A percentile compares a stretch with the other conserved stretches of the same genome.
These are phyloP conservation scores for Morone chrysops DNA, from an alignment of 2,113 vertebrate genomes.

Conservation along the genomic window DNA sequence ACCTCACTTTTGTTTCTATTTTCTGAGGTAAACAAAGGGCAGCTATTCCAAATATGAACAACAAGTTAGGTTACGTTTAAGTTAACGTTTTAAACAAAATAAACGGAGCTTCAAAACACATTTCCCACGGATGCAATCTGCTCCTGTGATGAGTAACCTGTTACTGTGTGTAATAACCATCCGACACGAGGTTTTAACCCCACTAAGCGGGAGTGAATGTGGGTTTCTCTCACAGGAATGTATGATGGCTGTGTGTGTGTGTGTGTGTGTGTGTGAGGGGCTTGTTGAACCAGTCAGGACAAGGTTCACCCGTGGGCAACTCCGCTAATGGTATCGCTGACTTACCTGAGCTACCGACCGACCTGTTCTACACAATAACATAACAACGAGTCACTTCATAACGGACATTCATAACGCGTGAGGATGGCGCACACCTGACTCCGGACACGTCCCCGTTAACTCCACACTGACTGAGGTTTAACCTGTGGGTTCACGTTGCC, in stretches of 20 bases:
- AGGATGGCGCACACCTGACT: neutral
- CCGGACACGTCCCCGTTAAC: neutral
- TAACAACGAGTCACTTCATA: too few species aligned
- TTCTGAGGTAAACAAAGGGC: neutral
- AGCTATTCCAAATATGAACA: neutral
- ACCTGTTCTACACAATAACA: neutral
- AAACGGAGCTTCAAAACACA: neutral
- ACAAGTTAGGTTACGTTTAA: neutral
- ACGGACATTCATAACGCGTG: neutral
- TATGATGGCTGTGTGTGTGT: neutral
- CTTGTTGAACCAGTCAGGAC: slow-evolving; percentile 9
- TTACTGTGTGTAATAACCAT: neutral
- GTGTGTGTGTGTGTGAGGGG: neutral
- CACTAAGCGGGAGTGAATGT: neutral
- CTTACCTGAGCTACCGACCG: slow-evolving; percentile 21
- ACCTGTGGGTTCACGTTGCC: slow-evolving; percentile 13
- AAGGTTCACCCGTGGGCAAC: neutral
- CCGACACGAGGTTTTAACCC: neutral
- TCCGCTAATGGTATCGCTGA: neutral
- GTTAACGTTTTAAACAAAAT: slow-evolving; percentile 31
- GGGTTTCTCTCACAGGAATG: slow-evolving; percentile 8
- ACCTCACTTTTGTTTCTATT: neutral
- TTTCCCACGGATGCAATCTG: neutral
- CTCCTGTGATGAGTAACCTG: neutral
- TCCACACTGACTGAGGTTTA: neutral